Percentiles rank a stretch among this genome's conserved stretches.
Conservation (phyloP, 2,888 invertebrate genomes). For the Axea sp. region DNA sequence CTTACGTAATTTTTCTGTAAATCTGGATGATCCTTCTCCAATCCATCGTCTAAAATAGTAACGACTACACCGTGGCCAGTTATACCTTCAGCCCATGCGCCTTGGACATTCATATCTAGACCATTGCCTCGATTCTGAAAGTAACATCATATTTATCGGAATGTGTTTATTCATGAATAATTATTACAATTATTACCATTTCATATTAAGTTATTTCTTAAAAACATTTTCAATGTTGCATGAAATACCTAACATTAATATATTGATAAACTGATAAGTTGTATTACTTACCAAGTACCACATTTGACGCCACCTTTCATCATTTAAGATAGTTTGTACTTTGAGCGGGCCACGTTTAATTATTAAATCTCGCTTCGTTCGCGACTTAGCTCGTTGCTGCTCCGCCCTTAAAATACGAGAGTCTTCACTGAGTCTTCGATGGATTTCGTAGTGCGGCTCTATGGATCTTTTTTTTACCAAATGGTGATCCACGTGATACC, state of each 20-base stretch:
- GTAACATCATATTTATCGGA: constrained; percentile 32
- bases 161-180: no score
- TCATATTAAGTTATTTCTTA: no score
- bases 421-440: constrained; percentile 86
- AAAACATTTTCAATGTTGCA: constrained; percentile 33
- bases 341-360: constrained; percentile 71
- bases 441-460: constrained; percentile 85
- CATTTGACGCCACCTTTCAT: constrained; percentile 96
- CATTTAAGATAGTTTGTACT: constrained; percentile 82
- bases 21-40: constrained; percentile 98
- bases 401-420: constrained; percentile 89
- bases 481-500: constrained; percentile 91
- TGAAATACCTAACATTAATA: constrained; percentile 18
- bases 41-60: constrained; percentile 97
- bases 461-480: constrained; percentile 89
- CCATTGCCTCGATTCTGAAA: constrained; percentile 93
- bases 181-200: no score
- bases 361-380: constrained; percentile 90
- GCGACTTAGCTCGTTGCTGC: constrained; percentile 89
- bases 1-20: constrained; percentile 95
- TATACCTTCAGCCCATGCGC: constrained; percentile 96
- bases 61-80: constrained; percentile 97
- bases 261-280: constrained; percentile 18
- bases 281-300: constrained; percentile 95
- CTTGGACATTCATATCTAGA: constrained; percentile 97